Base-by-base conservation (phyloP, 2,113 vertebrate genomes). In the Lathamus discolor region DNA sequence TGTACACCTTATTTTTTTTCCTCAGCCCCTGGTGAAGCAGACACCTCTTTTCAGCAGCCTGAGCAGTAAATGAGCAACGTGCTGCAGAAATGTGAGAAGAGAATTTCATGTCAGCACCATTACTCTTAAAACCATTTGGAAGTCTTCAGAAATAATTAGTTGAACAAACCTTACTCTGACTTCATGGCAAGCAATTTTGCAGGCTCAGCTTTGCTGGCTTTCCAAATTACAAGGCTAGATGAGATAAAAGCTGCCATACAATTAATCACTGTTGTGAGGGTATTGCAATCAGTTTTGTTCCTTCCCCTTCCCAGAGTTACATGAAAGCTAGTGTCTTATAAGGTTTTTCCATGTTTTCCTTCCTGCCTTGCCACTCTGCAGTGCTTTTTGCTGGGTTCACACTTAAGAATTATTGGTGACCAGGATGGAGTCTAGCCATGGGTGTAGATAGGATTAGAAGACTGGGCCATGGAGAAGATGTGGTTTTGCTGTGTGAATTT, bases 91-190 rank as follows among this genome's bases (percentile, higher is more conserved):
- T 0, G 0, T 11, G 27, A 67, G 33, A 59, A 11, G 28, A 88
- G 10, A 54, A 59, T 70, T 93, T 83, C 10, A 35, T 22, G 25
- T 64, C 49, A 77, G 28, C 3, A 12, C 1, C 43, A 80, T 48
- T 80, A 69, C 11, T 88, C n/a, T 80, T 70, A 88, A 90, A 83
- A 62, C 54, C n/a, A 39, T 62, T 80, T 90, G 64, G 49, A 93
- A 83, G 17, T 41, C 39, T 90, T 88, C 35, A 66, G n/a, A 74
- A 69, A 7, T 54, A 86, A 86, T 73, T 76, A 83, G 24, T 5
- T 70, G 68, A 64, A 66, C 19, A 77, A 93, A 70, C 16, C 19
- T 74, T n/a, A 49, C 15, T 48, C 19, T 0, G 0, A 39, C 31
- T 67, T 77, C 72, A 67, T 28, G 44, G 41, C 54, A 86, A 11